phyloP scores from a whole-genome alignment of 2,113 vertebrate species.

The Lepidothrix coronata region DNA sequence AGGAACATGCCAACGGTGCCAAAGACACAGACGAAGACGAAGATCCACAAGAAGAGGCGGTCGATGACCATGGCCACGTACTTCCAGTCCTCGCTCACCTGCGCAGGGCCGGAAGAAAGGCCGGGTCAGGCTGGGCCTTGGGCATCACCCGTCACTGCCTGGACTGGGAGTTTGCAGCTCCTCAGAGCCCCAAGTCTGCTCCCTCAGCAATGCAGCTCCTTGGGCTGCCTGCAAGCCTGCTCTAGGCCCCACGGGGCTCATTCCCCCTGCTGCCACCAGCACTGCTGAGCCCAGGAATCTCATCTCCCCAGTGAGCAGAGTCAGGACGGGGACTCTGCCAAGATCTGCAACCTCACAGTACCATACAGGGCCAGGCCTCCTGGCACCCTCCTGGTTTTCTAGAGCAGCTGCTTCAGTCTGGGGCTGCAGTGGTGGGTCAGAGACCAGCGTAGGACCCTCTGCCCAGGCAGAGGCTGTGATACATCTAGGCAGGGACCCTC shows the following conservation, averaged over 20 bases:
- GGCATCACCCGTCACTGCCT: not conserved
- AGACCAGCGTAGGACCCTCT: no score
- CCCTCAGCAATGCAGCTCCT: not conserved
- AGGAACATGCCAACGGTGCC: slow-evolving; percentile 95
- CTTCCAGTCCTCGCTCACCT: slow-evolving; percentile 99
- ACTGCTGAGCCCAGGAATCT: not conserved
- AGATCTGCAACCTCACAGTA: not conserved
- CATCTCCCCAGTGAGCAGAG: not conserved
- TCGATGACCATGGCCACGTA: slow-evolving; percentile 98
- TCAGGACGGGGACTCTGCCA: not conserved
- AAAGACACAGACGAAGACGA: slow-evolving; percentile 92
- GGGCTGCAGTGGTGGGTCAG: not conserved
- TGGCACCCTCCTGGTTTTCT: not conserved
- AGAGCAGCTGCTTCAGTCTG: not conserved
- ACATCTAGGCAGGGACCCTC: not conserved
- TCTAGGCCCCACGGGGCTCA: accelerated
- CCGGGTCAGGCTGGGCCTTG: not conserved
- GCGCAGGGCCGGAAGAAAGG: not conserved
- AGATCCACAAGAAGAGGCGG: slow-evolving; percentile 96
- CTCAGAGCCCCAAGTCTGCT: not conserved
- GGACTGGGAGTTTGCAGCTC: accelerated
- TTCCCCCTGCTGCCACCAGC: not conserved
- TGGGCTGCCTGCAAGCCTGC: not conserved
- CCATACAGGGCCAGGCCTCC: accelerated
- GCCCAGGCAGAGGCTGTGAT: not conserved